Base-by-base conservation (phyloP, 2,797 vertebrate genomes). In the Acanthurus tractus region DNA sequence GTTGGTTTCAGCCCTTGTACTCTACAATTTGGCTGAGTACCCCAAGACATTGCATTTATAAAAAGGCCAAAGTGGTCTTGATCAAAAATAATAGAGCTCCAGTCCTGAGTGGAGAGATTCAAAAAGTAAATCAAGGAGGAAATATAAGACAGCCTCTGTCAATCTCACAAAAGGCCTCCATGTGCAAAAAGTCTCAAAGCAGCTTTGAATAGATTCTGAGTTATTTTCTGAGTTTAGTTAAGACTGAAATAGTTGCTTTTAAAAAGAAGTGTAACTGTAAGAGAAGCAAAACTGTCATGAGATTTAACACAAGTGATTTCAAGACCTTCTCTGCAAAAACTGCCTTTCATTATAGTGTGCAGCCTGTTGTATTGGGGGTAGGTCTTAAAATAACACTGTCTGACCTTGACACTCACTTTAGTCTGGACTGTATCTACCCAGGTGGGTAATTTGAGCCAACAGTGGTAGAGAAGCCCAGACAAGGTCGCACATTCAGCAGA, bases 381-480 rank as follows among this genome's bases (percentile, higher is more conserved):
- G 69, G 18, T 54, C 83, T 68, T 72, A 81, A 84, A 87, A 87
- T 86, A 86, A 69, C 74, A 22, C 23, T 0, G 46, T 63, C 52
- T 75, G 80, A 84, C 87, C 85, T 85, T 78, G 81, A 71, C 4
- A 9, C 40, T 9, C 2, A 3, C 53, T 65, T 48, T 36, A 72
- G 74, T 74, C 58, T 67, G 34, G 55, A 55, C 67, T 34, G 38
- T 10, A 57, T 64, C 63, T 52, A 74, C 55, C 69, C 82, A 86
- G 87, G 76, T 85, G 80, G 56, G 20, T 45, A 71, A 85, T 56
- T 75, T 59, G 72, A 78, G 71, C 79, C 65, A 50, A 64, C 13
- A 12, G 42, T 18, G 36, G 52, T 48, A 29, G 67, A 55, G n/a
- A 50, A 38, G 40, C 42, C 42, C 40, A 8, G 12, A 17, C 59